These are phyloP conservation scores for Nymphalis io DNA, from an alignment of 1,140 invertebrate genomes.

Conservation along the genomic window DNA sequence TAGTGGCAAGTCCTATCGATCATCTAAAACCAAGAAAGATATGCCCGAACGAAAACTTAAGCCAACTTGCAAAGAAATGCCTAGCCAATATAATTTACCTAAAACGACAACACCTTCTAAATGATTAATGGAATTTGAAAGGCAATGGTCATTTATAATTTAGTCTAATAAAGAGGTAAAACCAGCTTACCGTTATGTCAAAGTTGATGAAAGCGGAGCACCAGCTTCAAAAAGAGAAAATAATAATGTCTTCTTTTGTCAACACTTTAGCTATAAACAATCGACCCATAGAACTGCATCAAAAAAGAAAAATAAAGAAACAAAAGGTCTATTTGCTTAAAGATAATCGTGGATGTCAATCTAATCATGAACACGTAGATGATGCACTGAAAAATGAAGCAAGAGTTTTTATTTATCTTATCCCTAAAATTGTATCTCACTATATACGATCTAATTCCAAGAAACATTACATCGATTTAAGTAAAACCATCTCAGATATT, in stretches of 20 bases:
- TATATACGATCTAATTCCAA: conserved; percentile 38
- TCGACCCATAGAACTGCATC: conserved; percentile 30
- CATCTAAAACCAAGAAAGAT: neutral
- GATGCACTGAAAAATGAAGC: too few relatives aligned
- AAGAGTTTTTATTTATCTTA: conserved; percentile 19
- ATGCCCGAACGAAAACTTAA: neutral
- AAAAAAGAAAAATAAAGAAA: too few relatives aligned
- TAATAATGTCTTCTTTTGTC: conserved; percentile 25
- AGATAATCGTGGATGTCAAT: conserved; percentile 29
- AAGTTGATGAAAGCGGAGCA: neutral
- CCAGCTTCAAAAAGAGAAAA: too few relatives aligned
- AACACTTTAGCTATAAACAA: conserved; percentile 33
- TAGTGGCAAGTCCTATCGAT: neutral
- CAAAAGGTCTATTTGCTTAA: conserved; percentile 28
- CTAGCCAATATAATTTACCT: neutral
- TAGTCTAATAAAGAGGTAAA: neutral
- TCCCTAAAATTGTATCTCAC: conserved; percentile 37
- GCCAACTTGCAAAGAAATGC: neutral
- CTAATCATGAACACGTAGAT: conserved; percentile 13
- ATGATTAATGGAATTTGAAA: neutral
- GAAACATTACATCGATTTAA: conserved; percentile 35
- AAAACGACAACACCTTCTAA: neutral
- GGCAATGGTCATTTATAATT: neutral
- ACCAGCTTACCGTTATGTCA: neutral
- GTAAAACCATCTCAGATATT: conserved; percentile 34